These are phyloP conservation scores for Amblyraja radiata DNA, from an alignment of 2,797 vertebrate species.

Conservation along the genomic window DNA sequence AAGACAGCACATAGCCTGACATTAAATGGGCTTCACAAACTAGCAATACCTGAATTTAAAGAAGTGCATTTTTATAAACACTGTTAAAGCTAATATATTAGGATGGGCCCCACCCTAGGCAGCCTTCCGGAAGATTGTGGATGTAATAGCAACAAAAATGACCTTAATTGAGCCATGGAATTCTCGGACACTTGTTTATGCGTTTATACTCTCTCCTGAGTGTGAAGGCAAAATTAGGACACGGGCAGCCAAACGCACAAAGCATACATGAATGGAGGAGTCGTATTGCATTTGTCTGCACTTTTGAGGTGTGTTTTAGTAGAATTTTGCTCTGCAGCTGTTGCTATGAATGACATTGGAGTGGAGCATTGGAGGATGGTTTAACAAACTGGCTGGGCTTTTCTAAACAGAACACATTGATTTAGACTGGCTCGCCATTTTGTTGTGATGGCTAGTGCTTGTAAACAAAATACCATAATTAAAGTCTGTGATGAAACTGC, in stretches of 20 bases:
- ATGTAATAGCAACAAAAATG: not conserved
- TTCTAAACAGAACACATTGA: not conserved
- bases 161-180: not conserved
- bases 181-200: not conserved
- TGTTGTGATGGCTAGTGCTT: too few relatives aligned
- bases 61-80: not conserved
- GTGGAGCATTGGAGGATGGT: not conserved
- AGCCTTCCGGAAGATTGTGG: not conserved
- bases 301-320: too few relatives aligned
- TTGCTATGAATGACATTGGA: not conserved
- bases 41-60: not conserved
- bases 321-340: not conserved
- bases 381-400: not conserved
- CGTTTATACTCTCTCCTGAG: too few relatives aligned
- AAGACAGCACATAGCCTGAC: too few relatives aligned
- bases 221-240: too few relatives aligned
- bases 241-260: too few relatives aligned
- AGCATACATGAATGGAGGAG: not conserved
- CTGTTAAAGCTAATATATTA: not conserved
- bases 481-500: not conserved
- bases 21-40: not conserved
- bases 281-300: not conserved
- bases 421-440: not conserved
- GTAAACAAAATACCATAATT: not conserved
- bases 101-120: not conserved